Conservation (phyloP, 2,797 vertebrate species). For the Enteromius radiatus region DNA sequence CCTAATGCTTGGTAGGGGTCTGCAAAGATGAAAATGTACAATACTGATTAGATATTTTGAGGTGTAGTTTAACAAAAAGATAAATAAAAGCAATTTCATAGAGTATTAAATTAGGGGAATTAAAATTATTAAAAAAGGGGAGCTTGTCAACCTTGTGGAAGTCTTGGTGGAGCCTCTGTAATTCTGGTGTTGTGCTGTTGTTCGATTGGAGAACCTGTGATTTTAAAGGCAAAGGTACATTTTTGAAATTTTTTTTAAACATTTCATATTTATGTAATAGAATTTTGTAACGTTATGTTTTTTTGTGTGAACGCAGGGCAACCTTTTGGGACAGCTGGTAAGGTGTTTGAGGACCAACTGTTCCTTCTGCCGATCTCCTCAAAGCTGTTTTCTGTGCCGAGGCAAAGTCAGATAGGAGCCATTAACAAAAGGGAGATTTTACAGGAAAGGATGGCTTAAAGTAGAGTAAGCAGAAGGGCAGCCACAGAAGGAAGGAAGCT, state of each 20-base stretch:
- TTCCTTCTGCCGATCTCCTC: conserved; percentile 83
- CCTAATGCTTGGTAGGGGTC: conserved; percentile 87
- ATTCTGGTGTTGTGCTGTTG: conserved; percentile 77
- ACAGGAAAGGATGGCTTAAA: conserved; percentile 64
- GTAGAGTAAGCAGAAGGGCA: conserved; percentile 56
- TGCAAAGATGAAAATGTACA: conserved; percentile 62
- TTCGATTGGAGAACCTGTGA: conserved; percentile 76
- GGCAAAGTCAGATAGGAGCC: conserved; percentile 56
- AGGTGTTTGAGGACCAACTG: conserved; percentile 78
- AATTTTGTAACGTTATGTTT: neutral
- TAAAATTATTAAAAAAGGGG: no score
- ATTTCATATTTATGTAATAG: neutral
- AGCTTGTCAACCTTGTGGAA: conserved; percentile 70
- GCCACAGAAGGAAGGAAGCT: conserved; percentile 70
- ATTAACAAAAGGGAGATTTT: conserved; percentile 50
- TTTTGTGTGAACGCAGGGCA: neutral
- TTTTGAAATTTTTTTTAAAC: neutral
- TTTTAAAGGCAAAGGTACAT: neutral
- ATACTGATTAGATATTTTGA: neutral
- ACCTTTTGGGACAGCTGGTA: conserved; percentile 77
- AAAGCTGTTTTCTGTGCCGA: conserved; percentile 76
- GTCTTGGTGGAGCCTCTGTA: conserved; percentile 73
- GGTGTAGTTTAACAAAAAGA: neutral
- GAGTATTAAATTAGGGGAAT: neutral
- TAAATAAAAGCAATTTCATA: neutral